These are phyloP conservation scores for Orthosia gothica DNA, from an alignment of 2,888 invertebrate genomes.

Conservation along the genomic window DNA sequence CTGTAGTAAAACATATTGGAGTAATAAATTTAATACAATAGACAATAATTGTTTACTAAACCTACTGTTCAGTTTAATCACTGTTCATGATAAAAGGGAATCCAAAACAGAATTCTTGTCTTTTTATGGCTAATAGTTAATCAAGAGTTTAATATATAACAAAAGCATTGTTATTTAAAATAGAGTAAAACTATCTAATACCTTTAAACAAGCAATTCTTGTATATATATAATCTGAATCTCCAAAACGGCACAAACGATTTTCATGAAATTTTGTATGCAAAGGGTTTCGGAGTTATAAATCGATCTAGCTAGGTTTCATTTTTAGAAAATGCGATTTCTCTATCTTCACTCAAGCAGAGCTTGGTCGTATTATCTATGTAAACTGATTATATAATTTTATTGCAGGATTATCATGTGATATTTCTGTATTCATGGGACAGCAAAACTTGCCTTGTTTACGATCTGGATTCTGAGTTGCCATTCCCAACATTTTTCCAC, in stretches of 20 bases:
- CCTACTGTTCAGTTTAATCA: background rate
- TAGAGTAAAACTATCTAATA: background rate
- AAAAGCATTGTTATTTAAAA: background rate
- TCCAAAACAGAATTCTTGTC: background rate
- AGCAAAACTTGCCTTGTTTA: slow-evolving; percentile 96
- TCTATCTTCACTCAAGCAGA: too few species aligned
- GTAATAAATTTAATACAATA: background rate
- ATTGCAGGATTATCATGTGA: slow-evolving; percentile 98
- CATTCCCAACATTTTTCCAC: slow-evolving; percentile 97
- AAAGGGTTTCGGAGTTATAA: too few species aligned
- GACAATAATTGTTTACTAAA: background rate
- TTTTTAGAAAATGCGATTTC: too few species aligned
- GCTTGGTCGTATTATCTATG: background rate
- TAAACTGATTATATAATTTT: slow-evolving; percentile 39
- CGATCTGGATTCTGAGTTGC: slow-evolving; percentile 97
- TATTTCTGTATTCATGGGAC: slow-evolving; percentile 96
- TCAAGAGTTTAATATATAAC: background rate
- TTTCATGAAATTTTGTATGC: too few species aligned
- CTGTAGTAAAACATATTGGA: background rate
- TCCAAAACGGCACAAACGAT: too few species aligned
- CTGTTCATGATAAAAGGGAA: background rate
- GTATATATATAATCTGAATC: too few species aligned
- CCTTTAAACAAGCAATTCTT: too few species aligned
- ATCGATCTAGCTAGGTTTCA: too few species aligned
- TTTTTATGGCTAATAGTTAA: background rate